Evolutionary conservation across 1,140 invertebrate genomes (phyloP).

Genomic region (Zaprionus taronus): DNA sequence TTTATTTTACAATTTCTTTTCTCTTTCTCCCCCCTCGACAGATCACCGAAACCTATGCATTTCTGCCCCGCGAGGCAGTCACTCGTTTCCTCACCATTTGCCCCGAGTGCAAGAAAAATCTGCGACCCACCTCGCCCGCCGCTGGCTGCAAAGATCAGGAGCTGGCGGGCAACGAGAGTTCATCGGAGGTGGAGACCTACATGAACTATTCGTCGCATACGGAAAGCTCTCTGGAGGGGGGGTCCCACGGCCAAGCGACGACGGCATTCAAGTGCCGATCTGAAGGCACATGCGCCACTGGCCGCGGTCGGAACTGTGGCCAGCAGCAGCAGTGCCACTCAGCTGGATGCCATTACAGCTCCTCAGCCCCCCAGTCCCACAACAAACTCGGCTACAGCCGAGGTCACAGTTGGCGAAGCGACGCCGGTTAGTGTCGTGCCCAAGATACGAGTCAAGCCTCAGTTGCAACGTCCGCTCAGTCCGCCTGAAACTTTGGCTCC

Average conservation of each 20-base stretch:
- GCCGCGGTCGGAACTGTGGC: conserved; percentile 1
- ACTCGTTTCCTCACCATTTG: conserved; percentile 97
- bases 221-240: conserved; percentile 77
- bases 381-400: conserved; percentile 5
- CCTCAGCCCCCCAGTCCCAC: conserved; percentile 16
- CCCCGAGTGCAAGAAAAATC: conserved; percentile 95
- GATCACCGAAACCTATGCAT: conserved; percentile 98
- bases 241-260: conserved; percentile 71
- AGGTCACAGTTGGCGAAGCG: conserved; percentile 36
- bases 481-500: conserved; percentile 42
- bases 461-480: conserved; percentile 75
- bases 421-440: conserved; percentile 62
- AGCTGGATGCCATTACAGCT: conserved; percentile 46
- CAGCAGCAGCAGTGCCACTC: conserved; percentile 45
- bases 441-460: conserved; percentile 73
- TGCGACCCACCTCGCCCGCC: conserved; percentile 89
- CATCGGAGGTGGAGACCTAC: conserved; percentile 77
- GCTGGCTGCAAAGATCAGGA: conserved; percentile 56
- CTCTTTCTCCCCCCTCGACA: conserved; percentile 76
- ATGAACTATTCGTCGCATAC: conserved; percentile 81
- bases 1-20: too few species aligned
- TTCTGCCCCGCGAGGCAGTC: conserved; percentile 96
- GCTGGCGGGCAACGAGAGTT: conserved; percentile 75
- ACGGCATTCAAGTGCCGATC: conserved; percentile 70
- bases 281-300: conserved; percentile 49